Evolutionary conservation across 2,113 vertebrate species (phyloP).

Genomic region (Empidonax alnorum): DNA sequence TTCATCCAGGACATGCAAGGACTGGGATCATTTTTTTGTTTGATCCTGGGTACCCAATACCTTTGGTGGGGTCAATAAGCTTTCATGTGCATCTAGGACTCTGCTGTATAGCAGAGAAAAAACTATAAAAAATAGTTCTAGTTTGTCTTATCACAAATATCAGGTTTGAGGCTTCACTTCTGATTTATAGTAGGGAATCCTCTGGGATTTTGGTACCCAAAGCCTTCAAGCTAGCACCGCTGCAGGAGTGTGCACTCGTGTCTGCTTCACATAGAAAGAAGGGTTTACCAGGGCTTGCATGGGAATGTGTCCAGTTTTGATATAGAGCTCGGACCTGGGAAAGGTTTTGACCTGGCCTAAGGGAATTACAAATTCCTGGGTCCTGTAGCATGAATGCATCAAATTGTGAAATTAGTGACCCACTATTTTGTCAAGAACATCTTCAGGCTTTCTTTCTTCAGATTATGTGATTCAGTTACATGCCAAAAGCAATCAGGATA

Average conservation of each 20-base stretch:
- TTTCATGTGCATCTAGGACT: neutral
- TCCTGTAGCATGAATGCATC: neutral
- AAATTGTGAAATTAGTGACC: neutral
- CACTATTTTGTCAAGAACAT: neutral
- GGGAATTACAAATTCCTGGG: neutral
- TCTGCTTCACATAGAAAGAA: neutral
- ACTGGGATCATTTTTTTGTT: neutral
- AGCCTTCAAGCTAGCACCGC: neutral
- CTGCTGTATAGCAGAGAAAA: neutral
- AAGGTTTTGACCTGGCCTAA: neutral
- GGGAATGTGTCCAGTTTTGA: neutral
- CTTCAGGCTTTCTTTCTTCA: slow-evolving; percentile 1
- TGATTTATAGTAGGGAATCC: neutral
- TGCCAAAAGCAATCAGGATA: slow-evolving; percentile 6
- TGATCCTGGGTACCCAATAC: neutral
- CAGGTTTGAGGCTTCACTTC: neutral
- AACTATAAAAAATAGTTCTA: neutral
- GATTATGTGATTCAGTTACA: neutral
- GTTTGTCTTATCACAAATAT: neutral
- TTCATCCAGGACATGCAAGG: neutral
- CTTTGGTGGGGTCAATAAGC: neutral
- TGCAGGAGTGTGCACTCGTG: neutral
- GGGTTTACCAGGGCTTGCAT: neutral
- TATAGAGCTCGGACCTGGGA: neutral
- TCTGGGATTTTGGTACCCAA: neutral